phyloP scores from a whole-genome alignment of 2,113 vertebrate genomes.

The Halichoeres trimaculatus region DNA sequence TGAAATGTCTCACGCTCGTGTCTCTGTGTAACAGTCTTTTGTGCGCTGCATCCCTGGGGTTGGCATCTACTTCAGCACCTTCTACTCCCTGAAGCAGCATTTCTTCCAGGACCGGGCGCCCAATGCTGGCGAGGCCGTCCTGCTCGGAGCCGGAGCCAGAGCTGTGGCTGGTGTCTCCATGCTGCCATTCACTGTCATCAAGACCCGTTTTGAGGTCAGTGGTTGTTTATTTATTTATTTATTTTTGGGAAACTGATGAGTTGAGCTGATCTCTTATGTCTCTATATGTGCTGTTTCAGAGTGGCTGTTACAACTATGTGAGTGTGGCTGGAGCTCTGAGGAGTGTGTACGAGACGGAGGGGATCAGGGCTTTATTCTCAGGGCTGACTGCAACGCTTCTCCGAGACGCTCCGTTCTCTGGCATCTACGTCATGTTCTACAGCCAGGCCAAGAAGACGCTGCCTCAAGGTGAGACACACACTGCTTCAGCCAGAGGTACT shows the following conservation, averaged over 20 bases:
- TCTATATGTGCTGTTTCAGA: conserved; percentile 79
- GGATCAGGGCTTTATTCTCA: conserved; percentile 89
- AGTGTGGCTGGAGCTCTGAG: conserved; percentile 89
- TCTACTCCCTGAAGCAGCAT: conserved; percentile 90
- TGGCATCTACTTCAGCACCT: conserved; percentile 96
- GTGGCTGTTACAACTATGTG: conserved; percentile 89
- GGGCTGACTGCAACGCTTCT: conserved; percentile 93
- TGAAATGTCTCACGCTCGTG: too few relatives aligned
- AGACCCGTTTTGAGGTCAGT: conserved; percentile 93
- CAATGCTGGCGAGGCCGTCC: conserved; percentile 87
- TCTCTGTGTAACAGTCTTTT: conserved; percentile 86
- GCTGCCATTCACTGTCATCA: conserved; percentile 94
- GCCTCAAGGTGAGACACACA: conserved; percentile 78
- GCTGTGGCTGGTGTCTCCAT: conserved; percentile 89
- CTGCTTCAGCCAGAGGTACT: not conserved
- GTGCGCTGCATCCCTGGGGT: conserved; percentile 94
- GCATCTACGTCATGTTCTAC: conserved; percentile 99
- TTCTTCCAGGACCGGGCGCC: conserved; percentile 86
- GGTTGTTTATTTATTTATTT: not conserved
- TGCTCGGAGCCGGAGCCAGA: conserved; percentile 89
- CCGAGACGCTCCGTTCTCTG: conserved; percentile 95
- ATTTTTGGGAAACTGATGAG: conserved; percentile 1
- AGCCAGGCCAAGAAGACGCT: conserved; percentile 89
- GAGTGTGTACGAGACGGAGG: conserved; percentile 89
- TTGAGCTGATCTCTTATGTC: not conserved